Evolutionary conservation across 2,888 invertebrate species (phyloP).

Genomic region (Leptopilina syphax): DNA sequence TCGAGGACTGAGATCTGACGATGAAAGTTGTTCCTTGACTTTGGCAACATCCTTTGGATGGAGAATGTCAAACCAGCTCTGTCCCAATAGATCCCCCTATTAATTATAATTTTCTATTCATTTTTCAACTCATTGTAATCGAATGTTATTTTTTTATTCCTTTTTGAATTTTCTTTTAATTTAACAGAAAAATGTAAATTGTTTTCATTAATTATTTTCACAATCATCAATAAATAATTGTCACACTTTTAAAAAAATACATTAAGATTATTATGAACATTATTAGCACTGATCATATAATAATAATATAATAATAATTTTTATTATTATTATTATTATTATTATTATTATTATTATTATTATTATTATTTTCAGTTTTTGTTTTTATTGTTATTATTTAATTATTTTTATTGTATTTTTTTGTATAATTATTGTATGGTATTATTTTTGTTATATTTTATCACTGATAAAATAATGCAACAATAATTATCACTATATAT

Average conservation of each 20-base stretch:
- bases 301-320: too few species aligned
- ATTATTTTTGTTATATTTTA: too few species aligned
- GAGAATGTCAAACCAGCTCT: slow-evolving; percentile 95
- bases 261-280: too few species aligned
- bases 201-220: background rate
- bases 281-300: too few species aligned
- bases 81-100: slow-evolving; percentile 91
- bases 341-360: too few species aligned
- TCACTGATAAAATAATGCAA: too few species aligned
- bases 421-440: too few species aligned
- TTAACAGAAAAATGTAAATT: background rate
- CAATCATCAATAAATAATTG: background rate
- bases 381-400: too few species aligned
- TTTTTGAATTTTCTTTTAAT: background rate
- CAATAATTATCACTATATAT: too few species aligned
- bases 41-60: slow-evolving; percentile 97
- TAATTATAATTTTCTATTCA: slow-evolving; percentile 28
- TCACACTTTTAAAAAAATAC: background rate
- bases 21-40: slow-evolving; percentile 95
- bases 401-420: too few species aligned
- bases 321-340: too few species aligned
- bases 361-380: too few species aligned
- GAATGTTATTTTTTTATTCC: background rate
- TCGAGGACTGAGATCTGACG: slow-evolving; percentile 91
- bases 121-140: background rate